Conservation (phyloP, 2,113 vertebrate species). For the Sander lucioperca region DNA sequence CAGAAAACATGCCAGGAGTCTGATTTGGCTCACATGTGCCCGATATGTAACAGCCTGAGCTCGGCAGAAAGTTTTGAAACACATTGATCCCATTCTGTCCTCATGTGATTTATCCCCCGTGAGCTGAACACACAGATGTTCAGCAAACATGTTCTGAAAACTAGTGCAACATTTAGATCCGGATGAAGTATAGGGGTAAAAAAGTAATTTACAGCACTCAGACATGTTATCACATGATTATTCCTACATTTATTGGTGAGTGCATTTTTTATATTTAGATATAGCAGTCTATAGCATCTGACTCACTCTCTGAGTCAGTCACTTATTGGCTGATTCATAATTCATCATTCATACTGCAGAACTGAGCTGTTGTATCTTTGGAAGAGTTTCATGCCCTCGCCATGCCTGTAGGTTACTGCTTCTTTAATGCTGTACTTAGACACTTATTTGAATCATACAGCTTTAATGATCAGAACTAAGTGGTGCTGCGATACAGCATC, state of each 20-base stretch:
- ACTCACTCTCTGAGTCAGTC: slow-evolving; percentile 37
- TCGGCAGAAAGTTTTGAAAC: slow-evolving; percentile 47
- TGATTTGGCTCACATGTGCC: slow-evolving; percentile 59
- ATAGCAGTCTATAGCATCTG: slow-evolving; percentile 2
- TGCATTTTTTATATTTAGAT: slow-evolving; percentile 12
- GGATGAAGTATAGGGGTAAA: slow-evolving; percentile 13
- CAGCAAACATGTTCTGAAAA: slow-evolving; percentile 7
- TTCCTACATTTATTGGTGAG: not conserved
- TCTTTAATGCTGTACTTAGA: slow-evolving; percentile 33
- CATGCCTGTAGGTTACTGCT: not conserved
- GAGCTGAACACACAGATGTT: slow-evolving; percentile 51
- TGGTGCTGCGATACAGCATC: slow-evolving; percentile 59
- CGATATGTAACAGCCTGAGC: slow-evolving; percentile 51
- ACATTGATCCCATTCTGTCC: slow-evolving; percentile 52
- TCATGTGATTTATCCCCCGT: slow-evolving; percentile 45
- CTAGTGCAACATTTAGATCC: not conserved
- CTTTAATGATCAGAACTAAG: slow-evolving; percentile 62
- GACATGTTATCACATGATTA: slow-evolving; percentile 4
- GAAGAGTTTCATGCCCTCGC: not conserved
- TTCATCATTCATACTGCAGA: slow-evolving; percentile 55
- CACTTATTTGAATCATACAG: slow-evolving; percentile 27
- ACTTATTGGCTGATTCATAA: slow-evolving; percentile 61
- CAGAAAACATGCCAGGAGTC: slow-evolving; percentile 70
- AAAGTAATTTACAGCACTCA: not conserved
- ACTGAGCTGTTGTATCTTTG: slow-evolving; percentile 43